Conservation (phyloP, 1,140 invertebrate genomes). For the Leptopilina clavipes region DNA sequence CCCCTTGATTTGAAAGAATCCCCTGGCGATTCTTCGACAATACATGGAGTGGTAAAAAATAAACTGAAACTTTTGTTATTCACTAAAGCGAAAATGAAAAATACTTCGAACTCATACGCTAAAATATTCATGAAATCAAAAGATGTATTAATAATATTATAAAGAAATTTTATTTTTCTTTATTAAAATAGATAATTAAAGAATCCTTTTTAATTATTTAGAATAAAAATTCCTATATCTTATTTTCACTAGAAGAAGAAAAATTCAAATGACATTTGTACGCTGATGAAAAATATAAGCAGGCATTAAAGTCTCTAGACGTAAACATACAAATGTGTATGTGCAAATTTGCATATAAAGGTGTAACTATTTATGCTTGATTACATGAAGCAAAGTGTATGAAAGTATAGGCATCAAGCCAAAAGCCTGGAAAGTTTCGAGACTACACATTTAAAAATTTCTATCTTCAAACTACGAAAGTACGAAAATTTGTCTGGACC, state of each 20-base stretch:
- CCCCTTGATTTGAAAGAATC: constrained; percentile 26
- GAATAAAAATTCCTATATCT: background rate
- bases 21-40: background rate
- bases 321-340: constrained; percentile 8
- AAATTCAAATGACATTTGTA: background rate
- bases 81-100: background rate
- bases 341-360: background rate
- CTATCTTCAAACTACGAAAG: background rate
- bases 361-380: background rate
- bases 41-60: background rate
- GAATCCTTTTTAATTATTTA: background rate
- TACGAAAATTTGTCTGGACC: background rate
- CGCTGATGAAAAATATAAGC: background rate
- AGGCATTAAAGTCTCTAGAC: constrained; percentile 39
- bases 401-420: constrained; percentile 41
- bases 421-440: constrained; percentile 53
- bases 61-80: no score
- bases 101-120: no score
- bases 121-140: no score
- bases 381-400: constrained; percentile 18
- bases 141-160: no score
- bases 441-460: constrained; percentile 58
- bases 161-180: no score
- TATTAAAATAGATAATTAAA: background rate
- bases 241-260: background rate